Conservation (phyloP, 2,888 invertebrate species). For the Creontiades dilutus region DNA sequence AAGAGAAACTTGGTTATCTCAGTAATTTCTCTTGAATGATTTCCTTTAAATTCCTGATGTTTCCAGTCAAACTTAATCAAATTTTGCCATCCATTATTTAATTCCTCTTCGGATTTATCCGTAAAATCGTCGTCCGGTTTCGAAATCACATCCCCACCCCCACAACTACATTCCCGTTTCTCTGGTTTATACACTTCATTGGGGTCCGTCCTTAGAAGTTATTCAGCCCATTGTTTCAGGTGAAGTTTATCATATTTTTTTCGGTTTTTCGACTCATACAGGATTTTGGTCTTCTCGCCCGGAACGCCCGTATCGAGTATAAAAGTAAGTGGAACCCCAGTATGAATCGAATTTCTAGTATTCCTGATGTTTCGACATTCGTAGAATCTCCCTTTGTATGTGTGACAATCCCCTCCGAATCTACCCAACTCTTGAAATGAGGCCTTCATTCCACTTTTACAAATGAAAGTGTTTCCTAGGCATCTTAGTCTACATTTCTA, state of each 20-base stretch:
- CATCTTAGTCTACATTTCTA: slow-evolving; percentile 2
- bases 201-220: slow-evolving; percentile 70
- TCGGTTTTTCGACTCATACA: slow-evolving; percentile 41
- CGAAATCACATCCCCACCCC: slow-evolving; percentile 43
- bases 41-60: background rate
- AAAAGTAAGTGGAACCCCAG: slow-evolving; percentile 28
- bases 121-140: background rate
- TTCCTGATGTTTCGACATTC: background rate
- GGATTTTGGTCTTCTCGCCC: slow-evolving; percentile 56
- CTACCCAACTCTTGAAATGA: slow-evolving; percentile 54
- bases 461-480: slow-evolving; percentile 58
- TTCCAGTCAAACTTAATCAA: background rate
- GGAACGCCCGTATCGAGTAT: slow-evolving; percentile 28
- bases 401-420: slow-evolving; percentile 59
- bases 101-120: background rate
- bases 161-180: slow-evolving; percentile 51
- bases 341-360: background rate
- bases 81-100: background rate
- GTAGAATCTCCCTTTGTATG: slow-evolving; percentile 53
- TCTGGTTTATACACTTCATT: slow-evolving; percentile 69
- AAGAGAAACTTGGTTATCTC: background rate
- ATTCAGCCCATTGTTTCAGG: slow-evolving; percentile 65
- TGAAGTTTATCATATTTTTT: slow-evolving; percentile 55
- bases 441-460: slow-evolving; percentile 63
- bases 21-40: background rate